A percentile compares a stretch with the other conserved stretches of the same genome.
Conservation (phyloP, 1,140 invertebrate genomes). For the Pseudomyrmex cubaensis region DNA sequence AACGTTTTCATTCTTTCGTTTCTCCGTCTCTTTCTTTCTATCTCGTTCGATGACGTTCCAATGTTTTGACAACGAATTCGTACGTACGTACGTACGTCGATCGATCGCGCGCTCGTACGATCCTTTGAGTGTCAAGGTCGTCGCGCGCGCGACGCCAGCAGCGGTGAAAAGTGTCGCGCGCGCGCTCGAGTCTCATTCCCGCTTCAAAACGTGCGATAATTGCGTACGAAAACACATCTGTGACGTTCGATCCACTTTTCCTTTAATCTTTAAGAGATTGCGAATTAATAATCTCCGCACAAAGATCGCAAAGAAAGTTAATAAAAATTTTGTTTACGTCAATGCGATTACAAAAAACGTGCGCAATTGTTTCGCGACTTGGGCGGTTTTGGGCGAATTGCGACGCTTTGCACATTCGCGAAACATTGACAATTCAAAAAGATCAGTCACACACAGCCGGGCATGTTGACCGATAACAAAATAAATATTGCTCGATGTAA, state of each 20-base stretch:
- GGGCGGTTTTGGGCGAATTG: neutral
- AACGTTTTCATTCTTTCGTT: conserved; percentile 9
- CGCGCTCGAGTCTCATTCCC: neutral
- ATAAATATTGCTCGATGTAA: conserved; percentile 15
- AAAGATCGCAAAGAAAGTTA: neutral
- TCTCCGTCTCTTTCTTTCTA: neutral
- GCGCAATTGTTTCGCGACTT: too few relatives aligned
- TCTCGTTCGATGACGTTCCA: conserved; percentile 11
- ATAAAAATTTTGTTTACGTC: too few relatives aligned
- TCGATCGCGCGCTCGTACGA: conserved; percentile 6
- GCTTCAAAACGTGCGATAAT: neutral
- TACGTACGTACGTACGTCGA: neutral
- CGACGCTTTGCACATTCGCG: neutral
- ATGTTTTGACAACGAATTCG: neutral
- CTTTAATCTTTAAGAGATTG: too few relatives aligned
- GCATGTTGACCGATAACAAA: neutral
- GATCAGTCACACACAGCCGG: neutral
- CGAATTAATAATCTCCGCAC: neutral
- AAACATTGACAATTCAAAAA: conserved; percentile 1
- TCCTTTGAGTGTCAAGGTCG: conserved; percentile 54
- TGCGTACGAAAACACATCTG: too few relatives aligned
- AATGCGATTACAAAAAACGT: too few relatives aligned
- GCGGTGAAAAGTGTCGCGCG: conserved; percentile 45
- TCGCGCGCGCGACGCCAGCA: neutral
- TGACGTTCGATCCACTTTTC: too few relatives aligned